phyloP scores from a whole-genome alignment of 1,140 invertebrate species.

The Drosophila fuyamai region DNA sequence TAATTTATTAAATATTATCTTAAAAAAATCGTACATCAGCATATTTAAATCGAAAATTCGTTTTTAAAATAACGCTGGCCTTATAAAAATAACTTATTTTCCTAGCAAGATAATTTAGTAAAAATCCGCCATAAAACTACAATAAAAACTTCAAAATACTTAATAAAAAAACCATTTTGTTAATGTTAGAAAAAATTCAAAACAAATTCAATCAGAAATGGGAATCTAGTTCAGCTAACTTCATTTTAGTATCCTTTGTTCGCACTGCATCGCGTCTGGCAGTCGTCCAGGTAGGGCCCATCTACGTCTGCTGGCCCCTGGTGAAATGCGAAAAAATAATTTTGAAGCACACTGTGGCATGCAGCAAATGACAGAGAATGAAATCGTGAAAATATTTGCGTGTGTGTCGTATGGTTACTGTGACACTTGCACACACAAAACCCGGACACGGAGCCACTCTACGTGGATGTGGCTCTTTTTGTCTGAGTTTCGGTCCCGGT shows the following conservation, averaged over 20 bases:
- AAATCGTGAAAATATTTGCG: slow-evolving; percentile 84
- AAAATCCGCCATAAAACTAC: no score
- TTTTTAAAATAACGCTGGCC: no score
- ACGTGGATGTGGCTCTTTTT: slow-evolving; percentile 12
- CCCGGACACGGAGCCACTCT: slow-evolving; percentile 14
- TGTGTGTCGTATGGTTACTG: slow-evolving; percentile 84
- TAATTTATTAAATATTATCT: no score
- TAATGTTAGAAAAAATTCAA: no score
- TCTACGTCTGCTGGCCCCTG: slow-evolving; percentile 30
- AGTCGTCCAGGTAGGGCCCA: slow-evolving; percentile 49
- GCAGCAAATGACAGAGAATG: slow-evolving; percentile 84
- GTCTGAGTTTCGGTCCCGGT: not conserved
- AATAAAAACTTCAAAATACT: no score
- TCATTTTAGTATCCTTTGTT: slow-evolving; percentile 3
- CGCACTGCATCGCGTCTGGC: slow-evolving; percentile 32
- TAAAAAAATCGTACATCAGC: no score
- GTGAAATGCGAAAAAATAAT: slow-evolving; percentile 72
- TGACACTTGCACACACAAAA: slow-evolving; percentile 70
- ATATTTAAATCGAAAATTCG: no score
- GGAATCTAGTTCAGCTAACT: not conserved
- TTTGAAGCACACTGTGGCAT: slow-evolving; percentile 84
- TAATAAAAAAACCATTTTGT: no score
- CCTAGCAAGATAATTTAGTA: no score
- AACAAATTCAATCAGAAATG: not conserved
- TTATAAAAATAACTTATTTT: no score